These are phyloP conservation scores for Propithecus deckenii DNA, from an alignment of 2,797 vertebrate genomes.

Conservation along the genomic window DNA sequence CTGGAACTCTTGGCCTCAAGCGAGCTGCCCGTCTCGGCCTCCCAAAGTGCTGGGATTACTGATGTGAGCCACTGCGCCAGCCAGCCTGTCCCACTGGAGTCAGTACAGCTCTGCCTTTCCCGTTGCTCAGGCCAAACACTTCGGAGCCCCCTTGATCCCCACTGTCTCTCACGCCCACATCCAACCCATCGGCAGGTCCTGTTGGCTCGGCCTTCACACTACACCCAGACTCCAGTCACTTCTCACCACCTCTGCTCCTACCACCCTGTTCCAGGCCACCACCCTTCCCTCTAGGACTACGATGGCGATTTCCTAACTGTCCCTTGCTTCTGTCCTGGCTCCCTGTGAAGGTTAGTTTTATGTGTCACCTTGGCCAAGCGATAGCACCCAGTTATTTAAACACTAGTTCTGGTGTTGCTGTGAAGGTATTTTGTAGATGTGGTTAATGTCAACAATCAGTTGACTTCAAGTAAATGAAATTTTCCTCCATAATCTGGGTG, in stretches of 20 bases:
- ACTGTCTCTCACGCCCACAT: neutral
- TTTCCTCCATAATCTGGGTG: neutral
- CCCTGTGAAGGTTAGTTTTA: neutral
- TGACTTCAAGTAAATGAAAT: neutral
- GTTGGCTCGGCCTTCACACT: neutral
- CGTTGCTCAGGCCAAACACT: neutral
- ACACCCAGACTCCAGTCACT: fast-evolving
- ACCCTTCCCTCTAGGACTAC: neutral
- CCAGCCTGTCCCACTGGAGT: too few species aligned
- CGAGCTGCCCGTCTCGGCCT: too few species aligned
- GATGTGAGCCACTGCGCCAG: neutral
- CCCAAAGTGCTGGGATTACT: neutral
- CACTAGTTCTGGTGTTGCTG: neutral
- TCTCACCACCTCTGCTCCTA: neutral
- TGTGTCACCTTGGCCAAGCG: neutral
- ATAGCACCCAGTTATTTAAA: neutral
- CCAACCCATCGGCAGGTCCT: neutral
- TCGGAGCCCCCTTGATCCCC: neutral
- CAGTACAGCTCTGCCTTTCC: neutral
- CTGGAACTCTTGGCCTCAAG: too few species aligned
- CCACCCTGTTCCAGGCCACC: neutral
- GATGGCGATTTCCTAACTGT: neutral
- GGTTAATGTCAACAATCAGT: neutral
- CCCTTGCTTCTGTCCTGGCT: neutral
- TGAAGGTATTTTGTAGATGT: neutral